Evolutionary conservation across 2,113 vertebrate genomes (phyloP), one percentile per base, ranked within the genome.

Genomic region (Alethe diademata): DNA sequence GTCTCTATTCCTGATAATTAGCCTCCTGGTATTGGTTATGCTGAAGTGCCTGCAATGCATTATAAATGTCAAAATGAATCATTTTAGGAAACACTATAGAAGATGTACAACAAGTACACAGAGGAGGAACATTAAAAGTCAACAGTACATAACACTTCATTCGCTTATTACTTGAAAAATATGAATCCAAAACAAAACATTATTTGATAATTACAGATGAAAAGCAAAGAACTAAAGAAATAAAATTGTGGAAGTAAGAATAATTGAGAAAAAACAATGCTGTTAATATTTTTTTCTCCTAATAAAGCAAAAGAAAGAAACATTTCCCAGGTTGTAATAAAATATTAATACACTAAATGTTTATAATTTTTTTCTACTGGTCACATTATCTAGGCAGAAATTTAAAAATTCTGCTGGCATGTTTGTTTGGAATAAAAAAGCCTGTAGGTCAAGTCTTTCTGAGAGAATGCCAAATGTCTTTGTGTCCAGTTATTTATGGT

Each of bases 401-500:
- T 97, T 94, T 96, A 95, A 95, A 97, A 98, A 97, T 97, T 95
- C 97, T 89, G 88, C 94, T 96, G 96, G 94, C 96, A 97, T 96
- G 94, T 97, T 97, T 97, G 89, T 97, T 96, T 97, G 93, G 90
- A 93, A 91, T 92, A 97, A 97, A 97, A 98, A 98, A 97, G 98
- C 95, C 97, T 61, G 58, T 96, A 98, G 98, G 98, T 98, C 98
- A 98, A 97, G 92, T 97, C 95, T 97, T 97, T 96, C 89, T 96
- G 98, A 99, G 98, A 99, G 98, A 99, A 99, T 98, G 99, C 98
- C 99, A 99, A 99, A 98, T 98, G 98, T 99, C 98, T 99, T 99
- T 99, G 99, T 99, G 99, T 99, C 98, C 98, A 95, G 98, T 98
- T 99, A 99, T 99, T 99, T 99, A 99, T 99, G 99, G 98, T 98